Evolutionary conservation across 2,113 vertebrate species (phyloP), one percentile per base, ranked within the genome.

Genomic region (Antechinus flavipes): DNA sequence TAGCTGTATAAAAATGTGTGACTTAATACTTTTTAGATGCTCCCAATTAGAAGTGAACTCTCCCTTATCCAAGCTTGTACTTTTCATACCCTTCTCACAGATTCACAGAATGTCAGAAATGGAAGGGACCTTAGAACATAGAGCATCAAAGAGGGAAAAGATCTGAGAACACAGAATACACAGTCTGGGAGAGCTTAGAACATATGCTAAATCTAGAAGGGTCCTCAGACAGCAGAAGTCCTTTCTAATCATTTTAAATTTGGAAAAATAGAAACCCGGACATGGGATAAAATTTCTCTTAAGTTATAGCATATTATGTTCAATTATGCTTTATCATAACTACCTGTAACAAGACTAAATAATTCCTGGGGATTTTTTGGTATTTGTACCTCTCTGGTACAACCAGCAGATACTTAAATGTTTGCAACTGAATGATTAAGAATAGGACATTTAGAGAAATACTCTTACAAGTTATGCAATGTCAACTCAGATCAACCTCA

Each of bases 391-490:
- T 53, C 19, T 4, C 55, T 76, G n/a, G 42, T 68, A 95, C 27
- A 49, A 30, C 55, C 24, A 91, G 23, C 35, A 96, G 42, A 53
- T 47, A 22, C 84, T 53, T 1, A 93, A 94, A 96, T 9, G 11
- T 94, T 16, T 91, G 8, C 16, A 93, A 58, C 92, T 93, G 93
- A 95, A 93, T 55, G 30, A 96, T 94, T 97, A 58, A n/a, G 54
- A 93, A 47, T 56, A 24, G 11, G 35, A 61, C 96, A 92, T 50
- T 90, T 91, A 94, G 94, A 89, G 61, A 84, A 84, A 84, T 42
- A 42, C n/a, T 84, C 68, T 84, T 42, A 42, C n/a, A 23, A 23
- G 7, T 84, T 42, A 42, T 84, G 68, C n/a, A 84, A 22, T 42
- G 19, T 84, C 19, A 8, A 22, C 7, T 84, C 68, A 84, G 16